These are phyloP conservation scores for Myanophis thanlyinensis DNA, from an alignment of 2,113 vertebrate species.

Conservation along the genomic window DNA sequence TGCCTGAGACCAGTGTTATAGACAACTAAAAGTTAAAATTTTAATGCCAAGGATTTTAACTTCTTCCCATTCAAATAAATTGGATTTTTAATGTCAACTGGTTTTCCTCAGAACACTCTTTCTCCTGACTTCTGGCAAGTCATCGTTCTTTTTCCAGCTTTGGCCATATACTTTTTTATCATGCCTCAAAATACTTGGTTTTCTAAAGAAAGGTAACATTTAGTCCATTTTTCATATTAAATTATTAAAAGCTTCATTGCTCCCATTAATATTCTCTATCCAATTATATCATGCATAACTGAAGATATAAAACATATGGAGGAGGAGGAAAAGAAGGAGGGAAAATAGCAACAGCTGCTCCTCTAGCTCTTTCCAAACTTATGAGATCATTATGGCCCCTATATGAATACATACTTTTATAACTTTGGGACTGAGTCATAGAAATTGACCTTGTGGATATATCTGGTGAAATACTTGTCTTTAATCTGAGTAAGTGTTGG, in stretches of 20 bases:
- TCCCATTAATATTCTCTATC: neutral
- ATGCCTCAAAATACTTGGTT: neutral
- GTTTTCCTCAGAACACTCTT: neutral
- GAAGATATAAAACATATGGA: constrained; percentile 4
- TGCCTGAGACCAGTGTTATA: neutral
- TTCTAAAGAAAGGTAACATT: constrained; percentile 4
- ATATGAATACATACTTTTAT: neutral
- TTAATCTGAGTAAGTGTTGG: constrained; percentile 33
- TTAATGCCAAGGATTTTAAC: neutral
- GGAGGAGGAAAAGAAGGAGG: neutral
- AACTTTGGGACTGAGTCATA: constrained; percentile 37
- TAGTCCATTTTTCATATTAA: neutral
- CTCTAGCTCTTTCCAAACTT: neutral
- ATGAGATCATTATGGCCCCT: constrained; percentile 26
- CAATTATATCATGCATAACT: neutral
- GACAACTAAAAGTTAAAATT: neutral
- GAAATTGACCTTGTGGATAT: constrained; percentile 44
- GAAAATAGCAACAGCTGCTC: neutral
- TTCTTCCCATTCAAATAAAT: neutral
- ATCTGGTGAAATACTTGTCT: constrained; percentile 39
- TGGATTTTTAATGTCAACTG: neutral
- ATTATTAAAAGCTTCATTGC: neutral
- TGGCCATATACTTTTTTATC: neutral
- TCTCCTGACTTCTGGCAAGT: constrained; percentile 6
- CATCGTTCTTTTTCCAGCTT: neutral